Conservation (phyloP, 2,888 invertebrate genomes). For the Drosophila merina region DNA sequence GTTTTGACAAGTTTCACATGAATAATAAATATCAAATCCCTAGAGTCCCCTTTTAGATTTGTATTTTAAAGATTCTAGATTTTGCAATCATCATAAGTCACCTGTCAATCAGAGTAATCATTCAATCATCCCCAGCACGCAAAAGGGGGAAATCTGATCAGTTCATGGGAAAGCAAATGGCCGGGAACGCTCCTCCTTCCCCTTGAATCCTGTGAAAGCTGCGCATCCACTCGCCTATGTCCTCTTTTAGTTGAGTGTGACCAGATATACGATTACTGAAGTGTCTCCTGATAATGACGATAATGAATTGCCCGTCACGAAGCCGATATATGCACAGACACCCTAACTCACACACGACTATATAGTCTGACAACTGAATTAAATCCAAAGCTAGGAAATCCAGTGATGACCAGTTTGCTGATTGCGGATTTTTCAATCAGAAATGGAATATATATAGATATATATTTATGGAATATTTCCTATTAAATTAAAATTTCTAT, state of each 20-base stretch:
- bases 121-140: constrained; percentile 6
- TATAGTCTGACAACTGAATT: constrained; percentile 20
- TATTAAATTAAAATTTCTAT: no score
- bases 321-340: constrained; percentile 12
- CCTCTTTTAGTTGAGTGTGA: constrained; percentile 54
- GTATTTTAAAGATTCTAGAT: neutral
- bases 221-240: constrained; percentile 26
- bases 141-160: constrained; percentile 50
- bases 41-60: neutral
- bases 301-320: constrained; percentile 45
- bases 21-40: neutral
- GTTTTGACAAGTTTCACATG: neutral
- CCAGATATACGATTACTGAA: constrained; percentile 39
- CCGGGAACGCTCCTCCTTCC: neutral
- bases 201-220: neutral
- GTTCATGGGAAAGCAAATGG: constrained; percentile 59
- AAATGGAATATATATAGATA: neutral
- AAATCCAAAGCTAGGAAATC: constrained; percentile 17
- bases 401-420: constrained; percentile 1
- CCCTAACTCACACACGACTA: neutral
- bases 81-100: constrained; percentile 30
- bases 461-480: no score
- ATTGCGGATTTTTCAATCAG: neutral
- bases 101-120: constrained; percentile 28
- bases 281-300: constrained; percentile 41